phyloP scores from a whole-genome alignment of 2,888 invertebrate genomes.

The Limnephilus rhombicus region DNA sequence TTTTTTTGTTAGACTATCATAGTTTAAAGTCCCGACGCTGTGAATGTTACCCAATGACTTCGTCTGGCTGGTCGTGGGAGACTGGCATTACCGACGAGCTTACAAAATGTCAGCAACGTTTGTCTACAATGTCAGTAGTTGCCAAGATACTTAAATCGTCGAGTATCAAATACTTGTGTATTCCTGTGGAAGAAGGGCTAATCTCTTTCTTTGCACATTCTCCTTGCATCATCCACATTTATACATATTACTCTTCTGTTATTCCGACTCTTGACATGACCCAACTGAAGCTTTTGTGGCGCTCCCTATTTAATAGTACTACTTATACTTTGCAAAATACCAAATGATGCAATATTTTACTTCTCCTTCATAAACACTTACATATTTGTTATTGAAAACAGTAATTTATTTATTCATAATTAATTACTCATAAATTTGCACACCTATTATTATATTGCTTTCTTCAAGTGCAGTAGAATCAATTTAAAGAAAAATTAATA shows the following conservation, averaged over 20 bases:
- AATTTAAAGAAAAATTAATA: not conserved
- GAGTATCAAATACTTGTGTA: too few relatives aligned
- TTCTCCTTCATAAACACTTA: not conserved
- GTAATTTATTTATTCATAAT: not conserved
- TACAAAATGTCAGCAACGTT: too few relatives aligned
- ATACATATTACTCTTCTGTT: not conserved
- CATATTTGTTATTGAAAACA: not conserved
- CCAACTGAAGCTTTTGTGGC: not conserved
- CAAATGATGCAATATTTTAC: not conserved
- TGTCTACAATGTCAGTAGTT: too few relatives aligned
- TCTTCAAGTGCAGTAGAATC: not conserved
- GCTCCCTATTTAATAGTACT: not conserved
- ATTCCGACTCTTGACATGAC: not conserved
- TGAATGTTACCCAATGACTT: too few relatives aligned
- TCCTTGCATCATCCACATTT: not conserved
- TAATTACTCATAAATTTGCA: not conserved
- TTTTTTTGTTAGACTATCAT: too few relatives aligned
- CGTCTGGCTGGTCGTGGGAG: too few relatives aligned
- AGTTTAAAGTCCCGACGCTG: too few relatives aligned
- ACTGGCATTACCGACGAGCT: too few relatives aligned
- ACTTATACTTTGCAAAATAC: not conserved
- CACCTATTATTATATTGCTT: not conserved
- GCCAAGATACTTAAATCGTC: too few relatives aligned
- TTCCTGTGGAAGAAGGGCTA: too few relatives aligned
- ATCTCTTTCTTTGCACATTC: not conserved